Evolutionary conservation across 53 echinoderm and acorn worm species (phyloP), one percentile per base, ranked within the genome.

Genomic region (Henricia sp.): DNA sequence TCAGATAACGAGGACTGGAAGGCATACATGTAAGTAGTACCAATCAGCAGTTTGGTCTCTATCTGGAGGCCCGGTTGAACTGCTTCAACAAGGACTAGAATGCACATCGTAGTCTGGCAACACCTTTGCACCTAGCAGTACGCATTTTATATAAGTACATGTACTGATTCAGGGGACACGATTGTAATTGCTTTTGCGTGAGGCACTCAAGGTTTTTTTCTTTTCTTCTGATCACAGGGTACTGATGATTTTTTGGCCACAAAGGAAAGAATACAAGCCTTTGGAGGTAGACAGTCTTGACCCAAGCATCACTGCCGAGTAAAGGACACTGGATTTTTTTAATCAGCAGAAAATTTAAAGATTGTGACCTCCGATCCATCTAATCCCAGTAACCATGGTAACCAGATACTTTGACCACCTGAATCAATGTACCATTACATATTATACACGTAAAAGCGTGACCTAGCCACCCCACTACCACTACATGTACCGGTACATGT

Each of bases 181-280:
- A 12, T 16, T 4, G 3, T 62, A 28, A 64, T 6, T 3, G 27
- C n/a, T 26, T n/a, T 11, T 32, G 1, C 16, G 29, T 6, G 4
- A 3, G 3, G 10, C 27, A 13, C 4, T 1, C 30, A 28, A 13
- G 30, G 3, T 11, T 6, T 27, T 13, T 16, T 4, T 37, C 8
- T 34, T 73, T 8, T 17, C 26, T 34, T 50, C 38, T 28, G 4
- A 43, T 32, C 9, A 28, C 77, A 60, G 77, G n/a, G 43, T 28
- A 17, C 20, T 80, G n/a, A 63, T 63, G 50, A 48, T 80, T 6
- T 63, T 63, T 64, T 80, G 80, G 65, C 80, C 80, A 42, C 80
- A 36, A 36, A 80, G 34, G 36, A 80, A 63, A 1, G 26, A 80
- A 6, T 80, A 80, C 57, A 64, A 3, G 13, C 75, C 66, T 11